These are phyloP conservation scores for Synanthedon andrenaeformis DNA, from an alignment of 2,888 invertebrate species.

Conservation along the genomic window DNA sequence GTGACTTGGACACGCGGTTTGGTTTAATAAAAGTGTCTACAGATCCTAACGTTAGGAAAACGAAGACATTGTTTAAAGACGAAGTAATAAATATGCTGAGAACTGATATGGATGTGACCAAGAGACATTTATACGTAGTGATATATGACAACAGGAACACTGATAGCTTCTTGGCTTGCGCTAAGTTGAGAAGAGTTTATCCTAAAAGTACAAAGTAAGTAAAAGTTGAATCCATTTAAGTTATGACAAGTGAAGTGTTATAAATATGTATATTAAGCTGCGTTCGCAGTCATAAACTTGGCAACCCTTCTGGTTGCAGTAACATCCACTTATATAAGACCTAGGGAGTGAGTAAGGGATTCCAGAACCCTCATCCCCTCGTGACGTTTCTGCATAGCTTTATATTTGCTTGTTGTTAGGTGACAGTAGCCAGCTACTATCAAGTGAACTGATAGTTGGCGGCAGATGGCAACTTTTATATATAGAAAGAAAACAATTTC, in stretches of 20 bases:
- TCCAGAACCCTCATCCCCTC: too few species aligned
- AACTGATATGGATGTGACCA: slow-evolving; percentile 79
- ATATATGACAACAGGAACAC: slow-evolving; percentile 81
- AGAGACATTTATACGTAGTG: slow-evolving; percentile 83
- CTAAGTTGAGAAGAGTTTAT: slow-evolving; percentile 78
- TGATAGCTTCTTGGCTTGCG: slow-evolving; percentile 85
- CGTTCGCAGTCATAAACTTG: background rate
- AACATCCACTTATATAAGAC: too few species aligned
- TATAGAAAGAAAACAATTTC: too few species aligned
- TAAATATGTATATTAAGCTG: too few species aligned
- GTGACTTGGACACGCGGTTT: slow-evolving; percentile 82
- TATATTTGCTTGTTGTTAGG: too few species aligned
- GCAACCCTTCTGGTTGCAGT: background rate
- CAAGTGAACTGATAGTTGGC: too few species aligned
- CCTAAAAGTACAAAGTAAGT: slow-evolving; percentile 79
- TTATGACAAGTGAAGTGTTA: too few species aligned
- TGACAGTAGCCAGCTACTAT: too few species aligned
- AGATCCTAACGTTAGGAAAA: slow-evolving; percentile 66
- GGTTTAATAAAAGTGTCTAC: slow-evolving; percentile 81
- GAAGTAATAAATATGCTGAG: slow-evolving; percentile 78
- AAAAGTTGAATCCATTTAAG: background rate
- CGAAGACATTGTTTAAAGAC: slow-evolving; percentile 76
- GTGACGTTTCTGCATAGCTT: too few species aligned
- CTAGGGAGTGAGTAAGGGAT: too few species aligned
- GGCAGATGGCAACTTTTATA: too few species aligned